Evolutionary conservation across 2,113 vertebrate genomes (phyloP), one percentile per base, ranked within the genome.

Genomic region (Clarias magur): DNA sequence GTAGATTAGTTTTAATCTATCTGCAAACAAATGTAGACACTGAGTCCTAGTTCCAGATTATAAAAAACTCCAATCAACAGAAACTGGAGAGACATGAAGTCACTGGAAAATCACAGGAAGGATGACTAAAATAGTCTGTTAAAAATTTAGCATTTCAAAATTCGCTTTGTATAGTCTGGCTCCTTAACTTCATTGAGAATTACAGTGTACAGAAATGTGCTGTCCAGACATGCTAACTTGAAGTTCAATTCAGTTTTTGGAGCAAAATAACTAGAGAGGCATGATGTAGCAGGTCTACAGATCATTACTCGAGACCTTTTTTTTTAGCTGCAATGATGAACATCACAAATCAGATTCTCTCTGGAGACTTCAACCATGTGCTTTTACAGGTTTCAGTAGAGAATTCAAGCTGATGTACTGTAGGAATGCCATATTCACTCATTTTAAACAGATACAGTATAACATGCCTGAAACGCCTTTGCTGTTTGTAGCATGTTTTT

Each of bases 401-500:
- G 57, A 84, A 72, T 12, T n/a, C 17, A 80, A 59, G 27, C 27
- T 30, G 27, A 78, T 78, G 5, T 25, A 42, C 42, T 6, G 5
- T 42, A 73, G 25, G 12, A 17, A 56, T 3, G 25, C 16, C 4
- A 19, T 57, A 17, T n/a, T 17, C 1, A 38, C 6, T 27, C 1
- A 60, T 27, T 13, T 23, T 60, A 72, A 81, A 21, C 54, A 57
- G 81, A 56, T 48, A 48, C 48, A 23, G 23, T 38, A 59, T 56
- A 54, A 62, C 23, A 27, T 19, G 25, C 53, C 23, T 62, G 54
- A 82, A 80, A 82, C 25, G 3, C 34, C 25, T 48, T 59, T 72
- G 65, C 12, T 82, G 79, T 80, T 68, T 56, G 15, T 72, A 80
- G 79, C 27, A 30, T 30, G 10, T 57, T 84, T 54, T 84, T 34